Evolutionary conservation across 2,888 invertebrate genomes (phyloP), one percentile per base, ranked within the genome.

Genomic region (Platypus cylindrus): DNA sequence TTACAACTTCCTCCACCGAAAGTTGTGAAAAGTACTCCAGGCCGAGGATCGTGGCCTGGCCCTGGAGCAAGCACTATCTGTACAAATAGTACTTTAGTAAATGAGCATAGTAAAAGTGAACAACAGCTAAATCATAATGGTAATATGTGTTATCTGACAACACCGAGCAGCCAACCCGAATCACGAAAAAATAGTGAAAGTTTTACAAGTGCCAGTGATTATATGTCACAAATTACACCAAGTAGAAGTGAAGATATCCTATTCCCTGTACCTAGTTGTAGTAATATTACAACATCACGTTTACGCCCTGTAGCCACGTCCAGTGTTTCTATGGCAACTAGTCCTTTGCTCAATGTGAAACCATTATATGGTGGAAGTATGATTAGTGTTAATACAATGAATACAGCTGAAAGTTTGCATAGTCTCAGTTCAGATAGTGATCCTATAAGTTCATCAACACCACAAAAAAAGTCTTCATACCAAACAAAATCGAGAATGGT

Each of bases 11-110:
- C 78, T 1, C 71, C 78, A 0, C 71, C 73, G 0, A 84, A 82
- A 53, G 71, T 78, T 20, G 74, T 73, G 0, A 84, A 83, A 59
- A 77, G 76, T 2, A 78, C 78, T 12, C 78, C 81, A 0, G 81
- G 83, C 0, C 67, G 86, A 29, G 86, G 86, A 0, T 84, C 84
- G 3, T 87, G 86, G 86, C 85, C 86, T 0, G 86, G 86, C 0
- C 85, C 85, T 0, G 78, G 77, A 26, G 65, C 65, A 1, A 71
- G 70, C 1, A 67, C 68, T 30, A 60, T 70, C 26, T 58, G 67
- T 47, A 59, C 68, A 44, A 55, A 65, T 3, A 44, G 45, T 12
- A 54, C 48, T 16, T 45, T 58, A n/a, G 26, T 54, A 11, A 56
- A 49, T 35, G 85, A 86, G 50, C 77, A 85, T 50, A 85, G 85